Conservation (phyloP, 2,113 vertebrate genomes). For the Chinchilla lanigera region DNA sequence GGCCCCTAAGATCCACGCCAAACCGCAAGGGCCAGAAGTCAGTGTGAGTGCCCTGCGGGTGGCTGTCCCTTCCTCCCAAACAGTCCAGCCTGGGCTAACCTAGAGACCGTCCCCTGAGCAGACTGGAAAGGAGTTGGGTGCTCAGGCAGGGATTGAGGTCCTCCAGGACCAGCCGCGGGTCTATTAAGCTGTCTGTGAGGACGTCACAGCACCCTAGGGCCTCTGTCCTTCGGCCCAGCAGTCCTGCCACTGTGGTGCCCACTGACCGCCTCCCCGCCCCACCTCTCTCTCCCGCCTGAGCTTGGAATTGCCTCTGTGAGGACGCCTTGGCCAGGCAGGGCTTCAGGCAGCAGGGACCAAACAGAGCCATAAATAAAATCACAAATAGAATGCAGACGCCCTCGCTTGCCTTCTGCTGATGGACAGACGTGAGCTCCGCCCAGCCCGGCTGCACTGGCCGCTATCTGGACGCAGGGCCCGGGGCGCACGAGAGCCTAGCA, state of each 20-base stretch:
- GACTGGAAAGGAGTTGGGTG: background rate
- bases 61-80: background rate
- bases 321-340: background rate
- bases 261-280: background rate
- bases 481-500: constrained; percentile 88
- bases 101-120: background rate
- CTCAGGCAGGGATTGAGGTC: background rate
- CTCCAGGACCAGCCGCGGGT: background rate
- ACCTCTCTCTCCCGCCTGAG: background rate
- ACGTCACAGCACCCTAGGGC: background rate
- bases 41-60: background rate
- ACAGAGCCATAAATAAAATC: constrained; percentile 67
- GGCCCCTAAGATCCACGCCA: background rate
- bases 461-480: constrained; percentile 62
- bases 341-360: background rate
- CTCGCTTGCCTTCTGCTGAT: constrained; percentile 60
- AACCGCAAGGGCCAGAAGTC: background rate
- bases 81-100: background rate
- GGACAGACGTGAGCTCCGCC: constrained; percentile 85
- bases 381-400: constrained; percentile 51
- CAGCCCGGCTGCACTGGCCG: constrained; percentile 79
- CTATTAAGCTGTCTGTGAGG: background rate
- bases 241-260: background rate
- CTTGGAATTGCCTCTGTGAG: background rate
- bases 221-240: background rate